Evolutionary conservation across 2,888 invertebrate genomes (phyloP), one percentile per base, ranked within the genome.

Genomic region (Drosophila nr. perissopoda): DNA sequence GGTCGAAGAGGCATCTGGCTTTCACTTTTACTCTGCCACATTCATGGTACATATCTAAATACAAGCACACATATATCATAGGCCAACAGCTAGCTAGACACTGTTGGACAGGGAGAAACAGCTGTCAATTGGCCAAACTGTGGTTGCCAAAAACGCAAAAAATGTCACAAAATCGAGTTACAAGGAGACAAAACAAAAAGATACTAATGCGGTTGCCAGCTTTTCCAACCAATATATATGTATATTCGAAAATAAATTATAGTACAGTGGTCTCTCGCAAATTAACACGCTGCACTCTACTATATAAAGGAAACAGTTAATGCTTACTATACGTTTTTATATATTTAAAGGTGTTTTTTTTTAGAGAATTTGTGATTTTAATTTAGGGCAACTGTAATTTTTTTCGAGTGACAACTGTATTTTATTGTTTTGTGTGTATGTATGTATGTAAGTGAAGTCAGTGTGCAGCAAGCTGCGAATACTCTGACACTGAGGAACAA

Each of bases 401-500:
- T 49, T 49, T 49, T 27, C 5, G 10, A 18, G 51, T 29, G 27
- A 25, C 36, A 34, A 66, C 27, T 29, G 33, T 36, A 40, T n/a
- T 34, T 10, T 31, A 54, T 27, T 52, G 4, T 25, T 8, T 25
- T 16, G 25, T 45, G n/a, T n/a, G 8, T 52, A 56, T 16, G n/a
- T 53, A 53, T 29, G 33, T 31, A 11, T 11, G 45, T 25, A 45
- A 18, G 33, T 25, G 33, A 29, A 33, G 13, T 52, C 16, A 10
- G 11, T 59, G 13, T 62, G 42, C 59, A 49, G 57, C 48, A 40
- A 40, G 69, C 52, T 71, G 71, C 65, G 66, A 75, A 78, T 75
- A 72, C 78, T 70, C 75, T 75, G 71, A 78, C 75, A 78, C 71
- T 60, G 49, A 75, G 84, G 78, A 75, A 73, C 73, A 72, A 62